Conservation (phyloP, 2,888 invertebrate genomes). For the Lepidochrysops patricia region DNA sequence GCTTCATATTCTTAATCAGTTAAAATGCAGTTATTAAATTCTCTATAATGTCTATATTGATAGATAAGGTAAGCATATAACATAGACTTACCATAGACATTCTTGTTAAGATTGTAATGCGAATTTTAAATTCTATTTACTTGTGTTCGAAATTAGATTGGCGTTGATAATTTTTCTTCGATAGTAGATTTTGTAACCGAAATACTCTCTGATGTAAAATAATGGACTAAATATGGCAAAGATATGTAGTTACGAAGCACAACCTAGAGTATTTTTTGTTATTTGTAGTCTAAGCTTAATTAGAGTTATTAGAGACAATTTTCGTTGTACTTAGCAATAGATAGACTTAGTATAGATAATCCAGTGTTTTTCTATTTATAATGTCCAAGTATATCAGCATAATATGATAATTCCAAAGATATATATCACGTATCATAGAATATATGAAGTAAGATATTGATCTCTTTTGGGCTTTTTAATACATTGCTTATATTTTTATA, state of each 20-base stretch:
- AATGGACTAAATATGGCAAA: neutral
- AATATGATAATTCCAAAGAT: slow-evolving; percentile 13
- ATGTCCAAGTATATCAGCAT: slow-evolving; percentile 6
- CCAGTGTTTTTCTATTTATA: slow-evolving; percentile 1
- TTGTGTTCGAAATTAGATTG: neutral
- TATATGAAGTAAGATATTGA: slow-evolving; percentile 9
- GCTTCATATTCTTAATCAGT: neutral
- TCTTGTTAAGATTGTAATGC: neutral
- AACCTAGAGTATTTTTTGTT: slow-evolving; percentile 33
- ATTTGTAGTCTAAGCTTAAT: slow-evolving; percentile 20
- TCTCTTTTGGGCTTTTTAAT: slow-evolving; percentile 14
- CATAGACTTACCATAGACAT: neutral
- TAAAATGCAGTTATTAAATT: neutral
- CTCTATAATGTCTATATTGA: neutral
- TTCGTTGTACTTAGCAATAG: slow-evolving; percentile 21
- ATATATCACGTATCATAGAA: slow-evolving; percentile 11
- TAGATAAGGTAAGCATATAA: neutral
- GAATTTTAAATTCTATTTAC: neutral
- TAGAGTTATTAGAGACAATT: slow-evolving; percentile 16
- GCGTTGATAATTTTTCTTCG: neutral
- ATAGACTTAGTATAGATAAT: slow-evolving; percentile 6
- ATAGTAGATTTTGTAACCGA: slow-evolving; percentile 6
- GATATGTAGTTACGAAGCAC: slow-evolving; percentile 31
- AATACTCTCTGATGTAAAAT: neutral
- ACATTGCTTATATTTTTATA: slow-evolving; percentile 13